phyloP scores from a whole-genome alignment of 2,888 invertebrate genomes.

The Scaeva pyrastri region DNA sequence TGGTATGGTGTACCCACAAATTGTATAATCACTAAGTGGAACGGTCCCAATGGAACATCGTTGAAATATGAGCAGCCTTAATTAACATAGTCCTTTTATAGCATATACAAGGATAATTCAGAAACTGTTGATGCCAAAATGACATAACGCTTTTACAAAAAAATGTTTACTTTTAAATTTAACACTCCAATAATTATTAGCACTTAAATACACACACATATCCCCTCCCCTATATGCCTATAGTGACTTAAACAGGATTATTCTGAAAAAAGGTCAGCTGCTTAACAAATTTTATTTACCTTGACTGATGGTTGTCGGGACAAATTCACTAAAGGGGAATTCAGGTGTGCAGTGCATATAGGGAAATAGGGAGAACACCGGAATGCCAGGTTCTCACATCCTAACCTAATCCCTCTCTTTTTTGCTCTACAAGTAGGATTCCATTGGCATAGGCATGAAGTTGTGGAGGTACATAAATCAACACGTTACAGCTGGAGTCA shows the following conservation, averaged over 20 bases:
- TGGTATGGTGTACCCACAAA: neutral
- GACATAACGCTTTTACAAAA: constrained; percentile 4
- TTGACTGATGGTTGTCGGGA: neutral
- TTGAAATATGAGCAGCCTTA: constrained; percentile 22
- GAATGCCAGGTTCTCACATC: constrained; percentile 2
- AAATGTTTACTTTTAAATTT: constrained; percentile 7
- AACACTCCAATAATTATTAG: constrained; percentile 21
- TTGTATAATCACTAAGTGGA: constrained; percentile 30
- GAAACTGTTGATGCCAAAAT: constrained; percentile 19
- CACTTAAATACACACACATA: neutral
- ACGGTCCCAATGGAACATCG: constrained; percentile 23
- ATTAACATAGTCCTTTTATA: constrained; percentile 27
- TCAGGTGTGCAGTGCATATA: constrained; percentile 34
- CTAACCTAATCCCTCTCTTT: constrained; percentile 2
- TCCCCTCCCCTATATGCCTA: neutral
- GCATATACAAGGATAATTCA: constrained; percentile 1
- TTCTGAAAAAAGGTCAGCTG: constrained; percentile 21
- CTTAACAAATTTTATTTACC: neutral
- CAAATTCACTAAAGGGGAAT: constrained; percentile 13
- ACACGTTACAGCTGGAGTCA: constrained; percentile 34
- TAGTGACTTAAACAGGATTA: neutral
- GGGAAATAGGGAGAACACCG: neutral
- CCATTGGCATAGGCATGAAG: constrained; percentile 8
- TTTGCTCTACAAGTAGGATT: constrained; percentile 32
- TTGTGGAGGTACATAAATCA: constrained; percentile 24